Percentiles rank a stretch among this genome's conserved stretches.
phyloP scores from a whole-genome alignment of 2,797 vertebrate genomes.

The Darevskia nairensis region DNA sequence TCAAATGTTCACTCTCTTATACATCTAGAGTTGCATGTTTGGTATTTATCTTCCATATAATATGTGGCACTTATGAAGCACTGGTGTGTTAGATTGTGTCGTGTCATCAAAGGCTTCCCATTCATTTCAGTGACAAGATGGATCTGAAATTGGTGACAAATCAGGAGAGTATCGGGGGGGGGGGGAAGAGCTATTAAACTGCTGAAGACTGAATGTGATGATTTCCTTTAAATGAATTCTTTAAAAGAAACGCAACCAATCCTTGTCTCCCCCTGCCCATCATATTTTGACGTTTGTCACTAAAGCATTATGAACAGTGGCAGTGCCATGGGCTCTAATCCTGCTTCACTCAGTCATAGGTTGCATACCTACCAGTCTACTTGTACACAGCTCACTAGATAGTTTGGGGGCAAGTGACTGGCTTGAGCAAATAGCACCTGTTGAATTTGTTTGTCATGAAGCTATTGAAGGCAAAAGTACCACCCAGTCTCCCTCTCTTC shows the following conservation, averaged over 20 bases:
- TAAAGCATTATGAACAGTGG: not conserved
- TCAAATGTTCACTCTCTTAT: not conserved
- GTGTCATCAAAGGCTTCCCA: constrained; percentile 18
- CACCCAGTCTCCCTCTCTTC: not conserved
- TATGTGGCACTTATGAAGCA: constrained; percentile 25
- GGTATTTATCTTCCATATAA: constrained; percentile 25
- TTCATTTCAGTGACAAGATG: constrained; percentile 10
- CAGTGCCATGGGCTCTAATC: too few relatives aligned
- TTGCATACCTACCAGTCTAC: not conserved
- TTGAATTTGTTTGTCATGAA: not conserved
- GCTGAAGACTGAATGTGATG: not conserved
- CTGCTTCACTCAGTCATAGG: too few relatives aligned
- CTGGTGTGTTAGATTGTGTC: not conserved
- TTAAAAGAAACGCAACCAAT: not conserved
- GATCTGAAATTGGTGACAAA: constrained; percentile 27
- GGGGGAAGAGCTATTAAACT: not conserved
- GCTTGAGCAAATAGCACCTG: not conserved
- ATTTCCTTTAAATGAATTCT: not conserved
- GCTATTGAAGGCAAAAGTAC: not conserved
- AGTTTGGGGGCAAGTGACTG: not conserved
- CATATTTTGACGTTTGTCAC: not conserved
- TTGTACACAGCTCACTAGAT: too few relatives aligned
- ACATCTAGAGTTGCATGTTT: not conserved
- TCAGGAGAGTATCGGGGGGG: not conserved
- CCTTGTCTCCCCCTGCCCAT: not conserved